Conservation (phyloP, 2,797 vertebrate genomes). For the Limnodromus scolopaceus region DNA sequence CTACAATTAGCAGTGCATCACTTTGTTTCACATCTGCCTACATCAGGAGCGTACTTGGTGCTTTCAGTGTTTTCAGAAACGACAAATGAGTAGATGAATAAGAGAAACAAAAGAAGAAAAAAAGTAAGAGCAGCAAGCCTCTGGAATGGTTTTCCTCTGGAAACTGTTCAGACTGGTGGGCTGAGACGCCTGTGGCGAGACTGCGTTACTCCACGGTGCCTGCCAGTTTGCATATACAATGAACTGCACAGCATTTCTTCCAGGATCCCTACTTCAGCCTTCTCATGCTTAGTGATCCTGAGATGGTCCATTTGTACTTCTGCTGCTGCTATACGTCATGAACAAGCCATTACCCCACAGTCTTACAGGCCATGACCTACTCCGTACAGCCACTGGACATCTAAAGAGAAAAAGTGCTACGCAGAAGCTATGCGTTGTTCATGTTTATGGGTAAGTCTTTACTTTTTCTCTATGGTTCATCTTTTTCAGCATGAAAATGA, state of each 20-base stretch:
- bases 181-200: neutral
- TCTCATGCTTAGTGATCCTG: neutral
- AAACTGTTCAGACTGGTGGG: neutral
- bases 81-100: neutral
- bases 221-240: neutral
- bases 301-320: neutral
- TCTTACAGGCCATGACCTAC: neutral
- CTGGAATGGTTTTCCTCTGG: neutral
- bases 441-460: neutral
- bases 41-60: neutral
- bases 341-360: neutral
- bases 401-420: neutral
- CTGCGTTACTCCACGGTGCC: neutral
- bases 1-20: constrained; percentile 1
- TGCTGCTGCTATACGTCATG: neutral
- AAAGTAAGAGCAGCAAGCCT: neutral
- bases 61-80: constrained; percentile 36
- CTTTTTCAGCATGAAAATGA: neutral
- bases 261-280: neutral
- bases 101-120: neutral
- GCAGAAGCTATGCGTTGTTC: accelerated
- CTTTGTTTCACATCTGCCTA: constrained; percentile 37
- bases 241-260: neutral
- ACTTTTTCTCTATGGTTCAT: neutral
- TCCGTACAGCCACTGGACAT: neutral